A percentile compares a stretch with the other conserved stretches of the same genome.
Evolutionary conservation across 2,888 invertebrate genomes (phyloP).

Genomic region (Ophioninae sp.): DNA sequence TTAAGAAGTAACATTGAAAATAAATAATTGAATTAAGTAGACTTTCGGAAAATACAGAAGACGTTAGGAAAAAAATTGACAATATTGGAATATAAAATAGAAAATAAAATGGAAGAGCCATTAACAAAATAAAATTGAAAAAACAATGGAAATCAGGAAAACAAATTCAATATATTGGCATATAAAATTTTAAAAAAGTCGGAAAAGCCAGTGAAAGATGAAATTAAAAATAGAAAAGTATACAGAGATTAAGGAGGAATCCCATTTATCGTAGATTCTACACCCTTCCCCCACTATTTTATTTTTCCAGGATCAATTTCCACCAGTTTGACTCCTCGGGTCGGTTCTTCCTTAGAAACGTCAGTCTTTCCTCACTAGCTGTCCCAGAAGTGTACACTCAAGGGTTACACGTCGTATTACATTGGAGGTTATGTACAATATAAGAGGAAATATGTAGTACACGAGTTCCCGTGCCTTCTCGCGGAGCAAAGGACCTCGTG

Average conservation of each 20-base stretch:
- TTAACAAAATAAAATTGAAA: too few species aligned
- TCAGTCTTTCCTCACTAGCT: constrained; percentile 20
- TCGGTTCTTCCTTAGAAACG: constrained; percentile 28
- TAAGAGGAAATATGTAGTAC: constrained; percentile 50
- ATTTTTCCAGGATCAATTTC: constrained; percentile 14
- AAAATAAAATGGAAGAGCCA: too few species aligned
- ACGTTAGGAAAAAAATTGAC: too few species aligned
- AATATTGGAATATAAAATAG: too few species aligned
- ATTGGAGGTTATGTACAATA: constrained; percentile 23
- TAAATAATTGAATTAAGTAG: too few species aligned
- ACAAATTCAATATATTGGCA: too few species aligned
- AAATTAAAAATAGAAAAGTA: constrained; percentile 12
- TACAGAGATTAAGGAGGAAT: not conserved
- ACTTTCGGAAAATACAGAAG: too few species aligned
- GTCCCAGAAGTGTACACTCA: not conserved
- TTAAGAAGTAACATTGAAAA: too few species aligned
- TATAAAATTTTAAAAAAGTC: not conserved
- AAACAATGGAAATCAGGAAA: too few species aligned
- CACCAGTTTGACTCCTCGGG: constrained; percentile 33
- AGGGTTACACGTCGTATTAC: constrained; percentile 43
- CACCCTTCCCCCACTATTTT: constrained; percentile 14
- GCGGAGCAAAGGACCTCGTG: constrained; percentile 44
- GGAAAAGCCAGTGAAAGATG: too few species aligned
- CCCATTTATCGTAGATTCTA: constrained; percentile 34
- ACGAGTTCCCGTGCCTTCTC: constrained; percentile 50